phyloP scores from a whole-genome alignment of 2,797 vertebrate species.

The Danio aesculapii region DNA sequence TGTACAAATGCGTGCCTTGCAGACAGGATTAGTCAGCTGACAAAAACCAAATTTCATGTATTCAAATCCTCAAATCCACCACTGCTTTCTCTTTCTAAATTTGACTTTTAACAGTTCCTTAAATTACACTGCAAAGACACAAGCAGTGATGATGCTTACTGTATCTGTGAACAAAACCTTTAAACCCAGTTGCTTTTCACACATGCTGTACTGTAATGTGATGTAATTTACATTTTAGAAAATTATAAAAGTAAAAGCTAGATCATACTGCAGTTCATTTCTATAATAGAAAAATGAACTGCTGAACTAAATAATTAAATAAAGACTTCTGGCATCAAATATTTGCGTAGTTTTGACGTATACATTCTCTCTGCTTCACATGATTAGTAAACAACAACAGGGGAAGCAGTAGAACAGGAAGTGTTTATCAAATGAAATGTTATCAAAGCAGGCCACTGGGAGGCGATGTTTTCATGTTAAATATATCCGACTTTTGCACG shows the following conservation, averaged over 20 bases:
- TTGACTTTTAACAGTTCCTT: background rate
- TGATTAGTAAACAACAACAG: background rate
- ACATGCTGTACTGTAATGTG: background rate
- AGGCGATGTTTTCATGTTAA: slow-evolving; percentile 36
- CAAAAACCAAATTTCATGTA: background rate
- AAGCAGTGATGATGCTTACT: background rate
- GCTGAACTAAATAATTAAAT: background rate
- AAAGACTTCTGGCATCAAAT: background rate
- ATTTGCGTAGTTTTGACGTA: background rate
- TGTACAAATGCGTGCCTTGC: background rate
- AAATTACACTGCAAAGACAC: background rate
- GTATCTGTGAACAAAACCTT: background rate
- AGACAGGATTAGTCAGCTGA: background rate
- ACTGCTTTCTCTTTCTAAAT: background rate
- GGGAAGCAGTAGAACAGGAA: slow-evolving; percentile 1
- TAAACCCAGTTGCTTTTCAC: background rate
- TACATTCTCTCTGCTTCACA: background rate
- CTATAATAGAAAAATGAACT: background rate
- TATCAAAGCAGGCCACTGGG: slow-evolving; percentile 33
- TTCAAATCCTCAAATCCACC: slow-evolving; percentile 19
- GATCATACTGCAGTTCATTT: background rate
- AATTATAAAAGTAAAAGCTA: background rate
- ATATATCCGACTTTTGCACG: background rate
- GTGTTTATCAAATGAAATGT: slow-evolving; percentile 6
- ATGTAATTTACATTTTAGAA: background rate